Percentiles rank a stretch among this genome's conserved stretches.
Evolutionary conservation across 2,888 invertebrate genomes (phyloP).

Genomic region (Chironomus riparius): DNA sequence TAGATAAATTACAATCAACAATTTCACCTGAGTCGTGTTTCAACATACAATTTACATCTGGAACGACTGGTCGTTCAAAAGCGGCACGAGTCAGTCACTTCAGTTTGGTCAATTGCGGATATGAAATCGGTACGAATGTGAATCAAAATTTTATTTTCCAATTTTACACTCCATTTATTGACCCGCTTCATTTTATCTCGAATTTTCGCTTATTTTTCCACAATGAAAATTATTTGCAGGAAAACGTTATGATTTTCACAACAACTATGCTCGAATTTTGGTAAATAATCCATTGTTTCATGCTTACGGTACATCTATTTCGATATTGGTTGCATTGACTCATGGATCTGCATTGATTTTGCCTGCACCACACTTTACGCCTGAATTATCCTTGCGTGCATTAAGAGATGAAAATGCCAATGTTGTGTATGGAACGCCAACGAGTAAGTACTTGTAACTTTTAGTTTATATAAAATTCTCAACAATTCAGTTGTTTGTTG

Average conservation of each 20-base stretch:
- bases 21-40: slow-evolving; percentile 59
- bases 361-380: slow-evolving; percentile 51
- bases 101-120: slow-evolving; percentile 66
- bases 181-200: too few species aligned
- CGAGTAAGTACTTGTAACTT: slow-evolving; percentile 42
- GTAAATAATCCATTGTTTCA: slow-evolving; percentile 73
- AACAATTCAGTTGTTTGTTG: too few species aligned
- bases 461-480: too few species aligned
- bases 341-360: slow-evolving; percentile 54
- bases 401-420: slow-evolving; percentile 61
- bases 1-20: slow-evolving; percentile 40
- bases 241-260: slow-evolving; percentile 41
- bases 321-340: slow-evolving; percentile 49
- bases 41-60: slow-evolving; percentile 78
- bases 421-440: slow-evolving; percentile 68
- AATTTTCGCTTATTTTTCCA: neutral
- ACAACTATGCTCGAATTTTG: slow-evolving; percentile 44
- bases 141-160: neutral
- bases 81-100: slow-evolving; percentile 63
- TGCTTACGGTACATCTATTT: slow-evolving; percentile 63
- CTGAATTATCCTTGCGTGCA: slow-evolving; percentile 52
- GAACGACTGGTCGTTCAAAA: slow-evolving; percentile 69
- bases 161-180: neutral
- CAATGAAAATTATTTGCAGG: slow-evolving; percentile 36
- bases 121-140: slow-evolving; percentile 41